Percentiles rank a stretch among this genome's conserved stretches.
Evolutionary conservation across 2,888 invertebrate genomes (phyloP).

Genomic region (Acrobeloides nanus): DNA sequence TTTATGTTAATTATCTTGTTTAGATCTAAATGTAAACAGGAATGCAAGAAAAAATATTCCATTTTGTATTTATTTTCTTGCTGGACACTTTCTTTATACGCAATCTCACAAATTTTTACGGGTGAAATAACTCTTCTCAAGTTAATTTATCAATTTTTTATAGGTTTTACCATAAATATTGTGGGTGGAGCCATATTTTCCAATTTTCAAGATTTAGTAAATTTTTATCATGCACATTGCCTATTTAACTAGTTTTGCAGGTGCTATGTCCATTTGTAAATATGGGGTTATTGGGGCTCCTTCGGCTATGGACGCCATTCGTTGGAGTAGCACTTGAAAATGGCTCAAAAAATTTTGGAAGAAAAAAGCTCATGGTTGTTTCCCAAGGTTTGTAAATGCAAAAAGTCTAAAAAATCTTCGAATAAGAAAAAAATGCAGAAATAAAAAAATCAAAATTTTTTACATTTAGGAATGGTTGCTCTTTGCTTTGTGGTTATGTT

Average conservation of each 20-base stretch:
- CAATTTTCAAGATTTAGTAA: too few species aligned
- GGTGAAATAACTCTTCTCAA: too few species aligned
- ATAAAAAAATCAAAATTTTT: neutral
- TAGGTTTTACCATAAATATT: too few species aligned
- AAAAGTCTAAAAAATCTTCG: too few species aligned
- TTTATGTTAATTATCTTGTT: neutral
- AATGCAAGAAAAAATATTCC: conserved; percentile 13
- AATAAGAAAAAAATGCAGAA: neutral
- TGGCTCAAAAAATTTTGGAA: conserved; percentile 12
- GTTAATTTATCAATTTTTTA: too few species aligned
- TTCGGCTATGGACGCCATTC: conserved; percentile 21
- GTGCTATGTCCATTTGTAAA: conserved; percentile 20
- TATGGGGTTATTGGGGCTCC: conserved; percentile 16
- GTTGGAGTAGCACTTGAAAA: conserved; percentile 17
- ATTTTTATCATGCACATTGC: conserved; percentile 16
- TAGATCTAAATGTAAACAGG: neutral
- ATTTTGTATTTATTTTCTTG: conserved; percentile 16
- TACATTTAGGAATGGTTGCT: conserved; percentile 14
- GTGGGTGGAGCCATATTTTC: too few species aligned
- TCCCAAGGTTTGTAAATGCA: conserved; percentile 18
- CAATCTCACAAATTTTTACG: conserved; percentile 21
- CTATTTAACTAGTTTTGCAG: conserved; percentile 6
- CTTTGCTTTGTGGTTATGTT: conserved; percentile 20
- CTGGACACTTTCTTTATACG: conserved; percentile 14
- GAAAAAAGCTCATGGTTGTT: conserved; percentile 13